Percentiles rank a stretch among this genome's conserved stretches.
These are phyloP conservation scores for Nephrotoma appendiculata DNA, from an alignment of 2,888 invertebrate species.

Conservation along the genomic window DNA sequence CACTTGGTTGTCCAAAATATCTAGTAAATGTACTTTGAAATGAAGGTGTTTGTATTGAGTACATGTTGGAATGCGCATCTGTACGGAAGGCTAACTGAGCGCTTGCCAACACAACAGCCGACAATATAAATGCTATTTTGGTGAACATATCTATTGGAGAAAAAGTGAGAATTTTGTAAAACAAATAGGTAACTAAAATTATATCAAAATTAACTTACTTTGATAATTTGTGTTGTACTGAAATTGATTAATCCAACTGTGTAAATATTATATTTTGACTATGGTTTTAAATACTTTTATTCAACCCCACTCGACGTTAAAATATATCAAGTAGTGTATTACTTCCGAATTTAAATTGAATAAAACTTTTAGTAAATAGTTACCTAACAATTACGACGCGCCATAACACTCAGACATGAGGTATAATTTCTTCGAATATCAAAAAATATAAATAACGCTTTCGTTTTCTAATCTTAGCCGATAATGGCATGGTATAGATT, in stretches of 20 bases:
- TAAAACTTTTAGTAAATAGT: neutral
- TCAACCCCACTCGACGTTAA: neutral
- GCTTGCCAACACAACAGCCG: neutral
- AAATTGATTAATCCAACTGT: neutral
- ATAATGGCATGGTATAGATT: no score
- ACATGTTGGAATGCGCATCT: slow-evolving; percentile 28
- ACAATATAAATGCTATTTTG: neutral
- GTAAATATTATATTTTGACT: neutral
- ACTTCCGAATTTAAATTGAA: neutral
- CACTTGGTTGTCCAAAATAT: slow-evolving; percentile 23
- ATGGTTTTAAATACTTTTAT: neutral
- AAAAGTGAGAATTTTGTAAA: neutral
- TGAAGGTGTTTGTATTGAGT: slow-evolving; percentile 27
- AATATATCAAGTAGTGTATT: neutral
- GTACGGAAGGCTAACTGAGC: slow-evolving; percentile 28
- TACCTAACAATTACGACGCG: neutral
- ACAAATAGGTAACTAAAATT: neutral
- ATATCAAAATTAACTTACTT: neutral
- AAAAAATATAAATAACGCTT: neutral
- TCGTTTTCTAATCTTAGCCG: neutral
- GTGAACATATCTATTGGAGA: neutral
- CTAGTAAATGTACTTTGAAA: slow-evolving; percentile 29
- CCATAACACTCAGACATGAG: neutral
- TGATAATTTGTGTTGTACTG: neutral
- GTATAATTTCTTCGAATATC: neutral